Evolutionary conservation across 2,113 vertebrate species (phyloP).

Genomic region (Phaetusa simplex): DNA sequence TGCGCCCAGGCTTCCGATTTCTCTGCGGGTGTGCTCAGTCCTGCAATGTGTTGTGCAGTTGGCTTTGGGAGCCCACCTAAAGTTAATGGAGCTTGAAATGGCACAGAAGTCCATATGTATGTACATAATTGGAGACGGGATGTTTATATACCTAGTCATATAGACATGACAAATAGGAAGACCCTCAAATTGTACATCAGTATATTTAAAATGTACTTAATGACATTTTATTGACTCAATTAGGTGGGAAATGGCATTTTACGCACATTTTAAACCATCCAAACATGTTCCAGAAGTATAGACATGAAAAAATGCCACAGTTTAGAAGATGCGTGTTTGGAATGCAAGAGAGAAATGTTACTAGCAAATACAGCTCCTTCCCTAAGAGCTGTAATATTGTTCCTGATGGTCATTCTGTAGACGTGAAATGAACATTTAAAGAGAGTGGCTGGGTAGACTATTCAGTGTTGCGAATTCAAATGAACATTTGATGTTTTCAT

Average conservation of each 20-base stretch:
- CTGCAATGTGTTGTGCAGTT: neutral
- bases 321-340: neutral
- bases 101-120: neutral
- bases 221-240: conserved; percentile 17
- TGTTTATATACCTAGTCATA: neutral
- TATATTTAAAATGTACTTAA: conserved; percentile 19
- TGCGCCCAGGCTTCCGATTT: neutral
- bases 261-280: neutral
- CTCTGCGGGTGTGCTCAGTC: neutral
- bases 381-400: neutral
- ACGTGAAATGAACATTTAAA: neutral
- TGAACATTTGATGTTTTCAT: neutral
- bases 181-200: neutral
- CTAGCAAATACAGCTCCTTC: neutral
- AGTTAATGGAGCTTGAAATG: conserved; percentile 35
- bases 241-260: conserved; percentile 36
- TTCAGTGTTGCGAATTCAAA: neutral
- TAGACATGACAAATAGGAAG: conserved; percentile 8
- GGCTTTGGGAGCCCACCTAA: conserved; percentile 18
- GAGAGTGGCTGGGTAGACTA: neutral
- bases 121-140: neutral
- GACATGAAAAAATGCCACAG: neutral
- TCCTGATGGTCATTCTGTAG: conserved; percentile 9
- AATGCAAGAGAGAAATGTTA: neutral
- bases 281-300: neutral